Evolutionary conservation across 2,797 vertebrate species (phyloP), one percentile per base, ranked within the genome.

Genomic region (Pogoniulus pusillus): DNA sequence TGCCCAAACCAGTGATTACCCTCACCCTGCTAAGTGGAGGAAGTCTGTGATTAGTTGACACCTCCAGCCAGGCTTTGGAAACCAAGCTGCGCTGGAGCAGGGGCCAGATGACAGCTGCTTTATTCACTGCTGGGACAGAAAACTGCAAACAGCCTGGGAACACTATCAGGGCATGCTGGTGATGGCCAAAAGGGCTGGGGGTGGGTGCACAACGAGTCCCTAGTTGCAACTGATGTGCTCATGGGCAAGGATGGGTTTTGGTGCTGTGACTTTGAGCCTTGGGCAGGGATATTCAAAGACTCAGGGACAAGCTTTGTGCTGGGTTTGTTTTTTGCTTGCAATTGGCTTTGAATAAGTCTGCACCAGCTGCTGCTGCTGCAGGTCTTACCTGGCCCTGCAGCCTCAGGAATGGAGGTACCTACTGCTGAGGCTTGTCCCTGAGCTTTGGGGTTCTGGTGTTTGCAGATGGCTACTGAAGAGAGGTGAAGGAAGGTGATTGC

Each of bases 41-140:
- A 96, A 94, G 84, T 95, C 82, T 93, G 91, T 94, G 94, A 96
- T 96, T 96, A 96, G 88, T 89, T 91, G 88, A 91, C 95, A 96
- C 88, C 89, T 95, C 84, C 86, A 93, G 79, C 85, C 68, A 53
- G 90, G 85, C 92, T 92, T 88, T 92, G 84, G 94, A 86, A 95
- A 94, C 84, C 76, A 84, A 91, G 73, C 71, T 2, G 12, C 26
- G 78, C 86, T 87, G 90, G 83, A 92, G 79, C 69, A 91, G 47
- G 35, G 66, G 63, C 64, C 5, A 80, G 94, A 90, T 96, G 94
- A 95, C 94, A 91, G 41, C 43, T 53, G 57, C 60, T 96, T 95
- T 96, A 89, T 96, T 96, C 85, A 94, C 55, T 78, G 81, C 57
- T 78, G 92, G 90, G 82, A 82, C 51, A 91, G 49, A 89, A 94